Percentiles rank a stretch among this genome's conserved stretches.
These are phyloP conservation scores for Drosophila paracracens DNA, from an alignment of 2,888 invertebrate species.

Conservation along the genomic window DNA sequence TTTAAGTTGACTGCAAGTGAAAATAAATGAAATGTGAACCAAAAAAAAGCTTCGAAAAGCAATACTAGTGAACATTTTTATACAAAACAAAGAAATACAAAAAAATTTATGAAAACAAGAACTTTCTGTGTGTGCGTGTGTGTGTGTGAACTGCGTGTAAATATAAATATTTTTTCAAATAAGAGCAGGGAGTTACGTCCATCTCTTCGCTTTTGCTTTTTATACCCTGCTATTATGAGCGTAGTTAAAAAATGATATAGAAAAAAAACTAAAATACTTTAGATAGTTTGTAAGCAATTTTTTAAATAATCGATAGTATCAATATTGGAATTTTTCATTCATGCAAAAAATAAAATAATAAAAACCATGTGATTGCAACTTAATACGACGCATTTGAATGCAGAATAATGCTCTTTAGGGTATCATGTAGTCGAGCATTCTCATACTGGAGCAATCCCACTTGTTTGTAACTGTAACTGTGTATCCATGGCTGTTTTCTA, in stretches of 20 bases:
- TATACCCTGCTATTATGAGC: constrained; percentile 30
- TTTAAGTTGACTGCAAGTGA: constrained; percentile 62
- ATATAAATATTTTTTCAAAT: constrained; percentile 69
- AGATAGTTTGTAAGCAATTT: neutral
- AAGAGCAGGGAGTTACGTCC: constrained; percentile 24
- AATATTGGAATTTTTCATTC: neutral
- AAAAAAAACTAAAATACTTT: neutral
- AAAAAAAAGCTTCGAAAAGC: constrained; percentile 76
- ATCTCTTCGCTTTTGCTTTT: constrained; percentile 23
- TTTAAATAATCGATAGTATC: neutral
- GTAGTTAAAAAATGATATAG: neutral
- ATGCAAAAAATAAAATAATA: neutral
- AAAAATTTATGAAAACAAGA: constrained; percentile 33
- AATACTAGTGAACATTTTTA: constrained; percentile 70
- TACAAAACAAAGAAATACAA: constrained; percentile 52
- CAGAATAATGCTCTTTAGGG: neutral
- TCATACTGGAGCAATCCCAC: neutral
- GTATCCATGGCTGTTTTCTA: constrained; percentile 38
- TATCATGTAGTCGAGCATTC: constrained; percentile 10
- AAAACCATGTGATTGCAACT: neutral
- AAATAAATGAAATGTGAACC: constrained; percentile 81
- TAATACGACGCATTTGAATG: neutral
- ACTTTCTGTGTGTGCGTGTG: constrained; percentile 33
- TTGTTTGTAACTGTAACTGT: constrained; percentile 14
- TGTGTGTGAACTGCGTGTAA: constrained; percentile 51